Conservation (phyloP, 1,140 invertebrate species). For the Gryllus bimaculatus region DNA sequence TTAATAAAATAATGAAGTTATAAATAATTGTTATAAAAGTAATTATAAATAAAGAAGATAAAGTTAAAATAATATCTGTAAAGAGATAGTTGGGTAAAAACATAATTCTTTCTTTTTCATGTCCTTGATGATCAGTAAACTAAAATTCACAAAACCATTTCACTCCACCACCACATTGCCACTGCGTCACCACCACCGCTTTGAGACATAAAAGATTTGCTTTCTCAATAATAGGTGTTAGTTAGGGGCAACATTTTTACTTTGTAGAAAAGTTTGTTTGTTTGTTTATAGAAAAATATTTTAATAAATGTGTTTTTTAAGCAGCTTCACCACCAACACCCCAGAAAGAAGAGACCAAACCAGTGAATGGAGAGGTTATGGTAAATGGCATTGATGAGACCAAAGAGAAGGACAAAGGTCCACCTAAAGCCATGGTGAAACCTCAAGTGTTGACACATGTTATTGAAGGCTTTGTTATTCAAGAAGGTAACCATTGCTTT, state of each 20-base stretch:
- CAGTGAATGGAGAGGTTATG: not conserved
- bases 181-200: no score
- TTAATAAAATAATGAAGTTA: no score
- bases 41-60: no score
- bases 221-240: not conserved
- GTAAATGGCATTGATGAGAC: not conserved
- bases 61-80: no score
- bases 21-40: no score
- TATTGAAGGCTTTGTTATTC: conserved; percentile 94
- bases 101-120: no score
- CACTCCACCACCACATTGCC: no score
- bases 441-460: conserved; percentile 93
- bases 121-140: no score
- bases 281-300: conserved; percentile 6
- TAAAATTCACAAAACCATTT: no score
- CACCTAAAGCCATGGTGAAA: conserved; percentile 91
- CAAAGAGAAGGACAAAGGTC: conserved; percentile 17
- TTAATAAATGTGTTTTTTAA: not conserved
- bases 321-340: not conserved
- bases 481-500: conserved; percentile 53
- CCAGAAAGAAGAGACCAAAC: conserved; percentile 2
- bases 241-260: not conserved
- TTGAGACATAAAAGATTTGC: not conserved
- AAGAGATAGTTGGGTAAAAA: no score
- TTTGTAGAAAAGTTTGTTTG: not conserved